Percentiles rank a stretch among this genome's conserved stretches.
Conservation (phyloP, 2,888 invertebrate genomes). For the Nomada lathburiana region DNA sequence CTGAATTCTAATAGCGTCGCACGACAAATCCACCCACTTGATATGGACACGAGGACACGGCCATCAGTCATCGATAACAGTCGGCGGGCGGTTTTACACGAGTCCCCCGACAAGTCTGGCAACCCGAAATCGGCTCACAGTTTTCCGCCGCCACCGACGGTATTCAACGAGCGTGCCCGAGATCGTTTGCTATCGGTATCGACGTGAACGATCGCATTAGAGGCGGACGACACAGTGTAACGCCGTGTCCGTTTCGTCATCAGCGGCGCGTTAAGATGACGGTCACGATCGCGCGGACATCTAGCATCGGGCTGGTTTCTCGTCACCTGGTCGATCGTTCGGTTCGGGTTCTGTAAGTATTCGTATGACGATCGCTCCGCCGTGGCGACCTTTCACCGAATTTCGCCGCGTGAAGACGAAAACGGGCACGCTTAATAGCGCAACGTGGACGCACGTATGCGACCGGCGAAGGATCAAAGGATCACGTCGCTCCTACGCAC, state of each 20-base stretch:
- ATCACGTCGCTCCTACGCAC: constrained; percentile 83
- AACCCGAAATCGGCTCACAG: neutral
- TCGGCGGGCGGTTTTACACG: constrained; percentile 5
- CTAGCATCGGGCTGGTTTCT: constrained; percentile 67
- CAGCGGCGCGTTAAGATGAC: constrained; percentile 50
- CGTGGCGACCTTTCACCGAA: constrained; percentile 63
- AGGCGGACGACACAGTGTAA: constrained; percentile 12
- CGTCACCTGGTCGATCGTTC: constrained; percentile 63
- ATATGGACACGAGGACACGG: constrained; percentile 12
- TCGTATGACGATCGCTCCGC: neutral
- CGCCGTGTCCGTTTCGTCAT: constrained; percentile 44
- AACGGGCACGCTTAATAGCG: constrained; percentile 71
- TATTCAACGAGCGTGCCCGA: constrained; percentile 32
- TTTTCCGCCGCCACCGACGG: neutral
- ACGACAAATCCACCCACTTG: constrained; percentile 8
- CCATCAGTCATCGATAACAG: constrained; percentile 35
- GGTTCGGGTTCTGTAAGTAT: neutral
- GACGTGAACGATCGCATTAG: constrained; percentile 47
- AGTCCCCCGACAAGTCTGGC: neutral
- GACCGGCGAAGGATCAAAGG: constrained; percentile 82
- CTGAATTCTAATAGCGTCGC: constrained; percentile 19
- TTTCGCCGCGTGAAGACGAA: constrained; percentile 67
- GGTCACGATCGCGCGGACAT: constrained; percentile 68
- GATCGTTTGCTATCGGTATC: constrained; percentile 48
- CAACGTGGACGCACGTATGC: constrained; percentile 60